These are phyloP conservation scores for Pantherophis guttatus DNA, from an alignment of 2,113 vertebrate genomes.

Conservation along the genomic window DNA sequence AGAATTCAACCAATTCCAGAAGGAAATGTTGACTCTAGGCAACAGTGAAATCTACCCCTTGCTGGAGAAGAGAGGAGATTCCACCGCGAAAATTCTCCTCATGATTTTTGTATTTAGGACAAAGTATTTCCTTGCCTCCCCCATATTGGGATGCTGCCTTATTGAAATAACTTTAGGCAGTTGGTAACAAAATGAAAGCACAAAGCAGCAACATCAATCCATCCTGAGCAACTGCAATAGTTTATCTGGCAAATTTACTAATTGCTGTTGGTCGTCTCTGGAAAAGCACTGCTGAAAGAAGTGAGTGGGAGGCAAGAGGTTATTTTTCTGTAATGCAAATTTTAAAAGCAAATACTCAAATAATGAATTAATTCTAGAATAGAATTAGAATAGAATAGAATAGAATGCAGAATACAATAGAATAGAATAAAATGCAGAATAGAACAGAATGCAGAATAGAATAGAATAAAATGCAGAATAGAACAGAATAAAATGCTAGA, in stretches of 20 bases:
- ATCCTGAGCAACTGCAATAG: not conserved
- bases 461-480: too few species aligned
- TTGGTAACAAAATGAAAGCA: not conserved
- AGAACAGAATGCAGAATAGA: too few species aligned
- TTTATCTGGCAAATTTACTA: not conserved
- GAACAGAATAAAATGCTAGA: too few species aligned
- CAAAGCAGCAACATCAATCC: not conserved
- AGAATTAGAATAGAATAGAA: conserved; percentile 38
- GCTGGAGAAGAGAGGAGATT: not conserved
- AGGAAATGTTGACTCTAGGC: not conserved
- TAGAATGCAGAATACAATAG: not conserved
- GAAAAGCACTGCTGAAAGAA: not conserved
- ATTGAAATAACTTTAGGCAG: not conserved
- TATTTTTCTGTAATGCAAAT: not conserved
- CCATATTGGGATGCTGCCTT: not conserved
- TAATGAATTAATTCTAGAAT: not conserved
- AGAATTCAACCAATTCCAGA: not conserved
- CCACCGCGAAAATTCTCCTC: not conserved
- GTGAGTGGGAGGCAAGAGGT: not conserved
- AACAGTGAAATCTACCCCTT: not conserved
- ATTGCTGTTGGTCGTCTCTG: not conserved
- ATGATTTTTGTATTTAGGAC: not conserved
- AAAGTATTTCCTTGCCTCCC: not conserved
- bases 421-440: too few species aligned
- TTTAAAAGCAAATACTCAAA: not conserved